These are phyloP conservation scores for Girardia tigrina DNA, from an alignment of 2,888 invertebrate genomes.

Conservation along the genomic window DNA sequence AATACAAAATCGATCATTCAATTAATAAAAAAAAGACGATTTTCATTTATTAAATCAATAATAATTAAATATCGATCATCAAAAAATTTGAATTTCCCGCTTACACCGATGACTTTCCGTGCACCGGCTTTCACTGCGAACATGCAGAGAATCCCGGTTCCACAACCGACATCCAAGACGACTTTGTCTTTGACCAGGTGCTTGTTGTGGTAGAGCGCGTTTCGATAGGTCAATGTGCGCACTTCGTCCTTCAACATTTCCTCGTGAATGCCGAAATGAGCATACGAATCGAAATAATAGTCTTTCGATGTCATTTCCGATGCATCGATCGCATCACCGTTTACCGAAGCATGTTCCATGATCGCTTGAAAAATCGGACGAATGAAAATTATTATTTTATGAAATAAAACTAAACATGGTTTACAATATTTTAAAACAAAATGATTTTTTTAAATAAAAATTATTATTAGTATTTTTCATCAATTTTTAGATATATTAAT, in stretches of 20 bases:
- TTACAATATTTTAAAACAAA: too few species aligned
- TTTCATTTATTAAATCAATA: too few species aligned
- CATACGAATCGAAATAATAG: constrained; percentile 99
- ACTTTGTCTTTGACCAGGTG: constrained; percentile 82
- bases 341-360: background rate
- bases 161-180: constrained; percentile 93
- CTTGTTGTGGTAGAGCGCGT: constrained; percentile 97
- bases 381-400: too few species aligned
- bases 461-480: too few species aligned
- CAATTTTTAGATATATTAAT: too few species aligned
- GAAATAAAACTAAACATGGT: too few species aligned
- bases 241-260: constrained; percentile 99
- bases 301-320: constrained; percentile 92
- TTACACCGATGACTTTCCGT: constrained; percentile 75
- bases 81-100: too few species aligned
- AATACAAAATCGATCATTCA: too few species aligned
- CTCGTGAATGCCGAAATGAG: constrained; percentile 82
- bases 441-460: too few species aligned
- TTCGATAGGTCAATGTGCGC: constrained; percentile 86
- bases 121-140: constrained; percentile 98
- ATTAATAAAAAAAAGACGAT: too few species aligned
- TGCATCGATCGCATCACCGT: background rate
- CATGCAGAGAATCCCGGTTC: constrained; percentile 96
- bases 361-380: too few species aligned
- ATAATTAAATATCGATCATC: too few species aligned